Percentiles rank a stretch among this genome's conserved stretches.
Evolutionary conservation across 1,140 invertebrate genomes (phyloP).

Genomic region (Drosophila varians): DNA sequence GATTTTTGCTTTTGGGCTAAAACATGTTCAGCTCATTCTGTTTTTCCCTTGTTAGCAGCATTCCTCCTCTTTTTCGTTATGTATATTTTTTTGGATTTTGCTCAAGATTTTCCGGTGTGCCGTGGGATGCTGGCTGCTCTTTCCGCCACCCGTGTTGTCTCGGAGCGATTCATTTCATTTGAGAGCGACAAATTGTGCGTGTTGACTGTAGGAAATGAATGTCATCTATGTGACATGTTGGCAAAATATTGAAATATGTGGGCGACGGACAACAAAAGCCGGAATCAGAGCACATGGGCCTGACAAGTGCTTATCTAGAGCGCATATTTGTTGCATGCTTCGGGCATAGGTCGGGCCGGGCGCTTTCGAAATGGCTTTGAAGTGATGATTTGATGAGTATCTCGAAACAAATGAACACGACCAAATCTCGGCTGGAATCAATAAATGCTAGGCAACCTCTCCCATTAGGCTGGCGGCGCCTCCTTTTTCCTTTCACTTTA

Average conservation of each 20-base stretch:
- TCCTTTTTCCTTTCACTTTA: slow-evolving; percentile 8
- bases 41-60: slow-evolving; percentile 8
- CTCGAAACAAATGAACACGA: not conserved
- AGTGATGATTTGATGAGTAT: slow-evolving; percentile 4
- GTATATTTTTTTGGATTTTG: slow-evolving; percentile 28
- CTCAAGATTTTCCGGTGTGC: slow-evolving; percentile 59
- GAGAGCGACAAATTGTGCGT: slow-evolving; percentile 78
- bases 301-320: slow-evolving; percentile 52
- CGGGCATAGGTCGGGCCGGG: slow-evolving; percentile 17
- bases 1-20: slow-evolving; percentile 60
- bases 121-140: slow-evolving; percentile 10
- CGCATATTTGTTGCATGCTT: slow-evolving; percentile 37
- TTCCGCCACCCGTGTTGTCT: slow-evolving; percentile 42
- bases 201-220: slow-evolving; percentile 79
- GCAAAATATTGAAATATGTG: slow-evolving; percentile 74
- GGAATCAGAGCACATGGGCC: slow-evolving; percentile 18
- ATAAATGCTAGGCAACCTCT: not conserved
- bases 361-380: slow-evolving; percentile 31
- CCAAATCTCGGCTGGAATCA: slow-evolving; percentile 8
- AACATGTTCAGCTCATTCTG: slow-evolving; percentile 45
- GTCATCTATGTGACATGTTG: slow-evolving; percentile 76
- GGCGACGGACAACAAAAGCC: slow-evolving; percentile 13
- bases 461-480: too few relatives aligned
- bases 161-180: slow-evolving; percentile 66
- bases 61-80: slow-evolving; percentile 2